Base-by-base conservation (phyloP, 2,888 invertebrate species). In the Hydroisotoma schaefferi region DNA sequence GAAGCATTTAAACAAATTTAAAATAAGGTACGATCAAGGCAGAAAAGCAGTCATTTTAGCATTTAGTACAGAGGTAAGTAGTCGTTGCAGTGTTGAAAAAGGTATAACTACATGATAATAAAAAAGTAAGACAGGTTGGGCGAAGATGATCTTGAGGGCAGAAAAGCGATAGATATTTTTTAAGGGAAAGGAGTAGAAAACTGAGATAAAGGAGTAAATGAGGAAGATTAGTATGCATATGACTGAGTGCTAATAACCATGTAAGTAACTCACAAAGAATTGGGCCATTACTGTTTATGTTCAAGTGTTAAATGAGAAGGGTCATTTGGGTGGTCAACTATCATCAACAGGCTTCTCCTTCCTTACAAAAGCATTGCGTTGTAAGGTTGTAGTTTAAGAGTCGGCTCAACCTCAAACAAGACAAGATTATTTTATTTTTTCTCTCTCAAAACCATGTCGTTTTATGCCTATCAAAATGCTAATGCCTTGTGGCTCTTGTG, bases 241-340 rank as follows among this genome's bases (percentile, higher is more conserved):
- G 69, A 68, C 65, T 68, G 68, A 68, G 71, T 71, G 71, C 71
- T 71, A 71, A 69, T 71, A 71, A 67, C 67, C 66, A 67, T 71
- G 69, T 71, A 69, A 68, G 68, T 71, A 71, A 69, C 69, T 71
- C 71, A 71, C 59, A 55, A 57, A 64, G 68, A 67, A 71, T 71
- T 68, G 67, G 67, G 57, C 71, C 67, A 69, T 71, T 71, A 69
- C 62, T 69, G 68, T 69, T 68, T 67, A 69, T 69, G 71, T 67
- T 68, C 67, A 67, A 69, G 69, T 69, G 71, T 69, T 69, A 69
- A 69, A 71, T 67, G 69, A 66, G 64, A 62, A 67, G 68, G 71
- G 71, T 69, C 69, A 69, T 71, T 71, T 71, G 71, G 71, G 71
- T 71, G 71, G 71, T 71, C 71, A 71, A 65, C 69, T 63, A 67